Percentiles rank a stretch among this genome's conserved stretches.
These are phyloP conservation scores for Nasonia longicornis DNA, from an alignment of 1,140 invertebrate genomes.

Conservation along the genomic window DNA sequence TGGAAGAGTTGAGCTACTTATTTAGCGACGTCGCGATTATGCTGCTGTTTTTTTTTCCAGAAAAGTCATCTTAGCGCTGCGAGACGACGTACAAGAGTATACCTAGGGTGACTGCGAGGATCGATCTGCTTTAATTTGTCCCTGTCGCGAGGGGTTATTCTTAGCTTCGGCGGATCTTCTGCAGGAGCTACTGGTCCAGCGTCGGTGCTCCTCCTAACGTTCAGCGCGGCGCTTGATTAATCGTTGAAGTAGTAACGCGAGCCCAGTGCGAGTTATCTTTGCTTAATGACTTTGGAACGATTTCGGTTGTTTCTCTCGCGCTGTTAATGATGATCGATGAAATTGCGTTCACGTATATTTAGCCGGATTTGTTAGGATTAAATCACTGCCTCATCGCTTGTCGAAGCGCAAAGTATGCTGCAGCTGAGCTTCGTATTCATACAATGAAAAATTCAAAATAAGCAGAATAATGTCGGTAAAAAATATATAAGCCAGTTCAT, in stretches of 20 bases:
- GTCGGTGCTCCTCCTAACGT: neutral
- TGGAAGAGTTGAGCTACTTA: neutral
- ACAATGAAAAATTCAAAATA: too few relatives aligned
- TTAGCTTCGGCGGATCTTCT: neutral
- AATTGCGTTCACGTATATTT: too few relatives aligned
- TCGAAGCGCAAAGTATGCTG: too few relatives aligned
- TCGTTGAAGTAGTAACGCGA: neutral
- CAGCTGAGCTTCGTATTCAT: too few relatives aligned
- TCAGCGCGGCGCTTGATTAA: slow-evolving; percentile 12
- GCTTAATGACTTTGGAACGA: neutral
- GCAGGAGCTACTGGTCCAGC: neutral
- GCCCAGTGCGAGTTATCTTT: neutral
- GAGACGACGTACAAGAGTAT: neutral
- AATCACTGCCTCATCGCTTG: too few relatives aligned
- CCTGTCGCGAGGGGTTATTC: neutral
- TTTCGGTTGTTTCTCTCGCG: neutral
- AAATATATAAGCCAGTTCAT: too few relatives aligned
- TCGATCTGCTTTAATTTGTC: slow-evolving; percentile 27
- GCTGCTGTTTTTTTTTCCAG: neutral
- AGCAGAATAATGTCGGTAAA: too few relatives aligned
- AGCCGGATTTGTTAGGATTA: too few relatives aligned
- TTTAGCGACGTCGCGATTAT: neutral
- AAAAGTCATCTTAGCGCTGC: neutral
- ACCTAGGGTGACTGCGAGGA: neutral
- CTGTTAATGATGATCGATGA: too few relatives aligned